Base-by-base conservation (phyloP, 2,113 vertebrate genomes). In the Psettodes erumei region DNA sequence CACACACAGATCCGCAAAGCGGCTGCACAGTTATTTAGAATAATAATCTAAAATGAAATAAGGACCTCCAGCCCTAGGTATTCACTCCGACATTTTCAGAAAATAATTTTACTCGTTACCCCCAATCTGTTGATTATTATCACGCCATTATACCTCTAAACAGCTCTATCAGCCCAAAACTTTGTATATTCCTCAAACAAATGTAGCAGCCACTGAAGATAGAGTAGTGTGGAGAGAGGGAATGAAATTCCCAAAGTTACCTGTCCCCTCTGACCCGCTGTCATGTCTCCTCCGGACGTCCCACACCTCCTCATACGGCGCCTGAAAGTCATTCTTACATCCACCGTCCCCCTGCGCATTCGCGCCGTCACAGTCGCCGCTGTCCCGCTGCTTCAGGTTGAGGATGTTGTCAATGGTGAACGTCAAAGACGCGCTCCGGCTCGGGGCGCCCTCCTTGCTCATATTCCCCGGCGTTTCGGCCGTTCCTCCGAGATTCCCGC, bases 331-430 rank as follows among this genome's bases (percentile, higher is more conserved):
- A 15, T 45, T 66, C 75, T 75, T 86, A 62, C 73, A 61, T 51
- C 73, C 77, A 28, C 19, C 3, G 27, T 53, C 81, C 45, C 45
- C 61, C 70, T 69, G 81, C 55, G 40, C 43, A 76, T 56, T 35
- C 0, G 55, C 2, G 3, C 47, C 69, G 5, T 81, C 81, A 6
- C 18, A 45, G 28, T 86, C 76, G 11, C 65, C 79, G 19, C 40
- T 18, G 71, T 69, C 83, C 62, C 37, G 77, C 59, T 86, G 83
- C 78, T 88, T 92, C 59, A 93, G 79, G 84, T 94, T 93, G 6
- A 95, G 91, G 75, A 95, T 95, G 73, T 79, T 90, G 77, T 95
- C 94, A 11, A 95, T 95, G 37, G 94, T 94, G 84, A 95, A 94
- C 8, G 91, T 93, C 61, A 94, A 69, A 60, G 92, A 90, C 51